Base-by-base conservation (phyloP, 2,113 vertebrate genomes). In the Psammodynastes pulverulentus region DNA sequence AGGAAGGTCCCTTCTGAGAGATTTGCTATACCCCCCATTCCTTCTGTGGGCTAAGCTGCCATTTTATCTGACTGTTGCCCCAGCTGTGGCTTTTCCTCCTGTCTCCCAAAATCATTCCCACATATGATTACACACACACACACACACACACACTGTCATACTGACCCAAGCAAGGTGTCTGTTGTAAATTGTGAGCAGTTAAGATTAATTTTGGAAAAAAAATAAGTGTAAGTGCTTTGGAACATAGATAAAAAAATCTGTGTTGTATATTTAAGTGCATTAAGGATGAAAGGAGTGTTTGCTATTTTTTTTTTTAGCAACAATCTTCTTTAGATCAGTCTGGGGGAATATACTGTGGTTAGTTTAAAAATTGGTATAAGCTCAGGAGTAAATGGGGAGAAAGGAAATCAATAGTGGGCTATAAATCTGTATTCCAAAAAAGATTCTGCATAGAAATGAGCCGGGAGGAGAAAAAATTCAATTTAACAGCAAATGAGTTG, bases 381-480 rank as follows among this genome's bases (percentile, higher is more conserved):
- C 87, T 93, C 95, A 96, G 67, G 97, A 96, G 97, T 94, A 95
- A 95, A 96, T 79, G 93, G 86, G 88, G 93, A 93, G 88, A 93
- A 92, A 87, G 94, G 95, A 95, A 96, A 98, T 98, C 98, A 95
- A 98, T 98, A 97, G 94, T 96, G 95, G 97, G 96, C 97, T 98
- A 93, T 94, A 97, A 96, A 96, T 97, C 97, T 95, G 97, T 97
- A 98, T 98, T 97, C 97, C 95, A 95, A 96, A 97, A 97, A 96
- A 98, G 96, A 94, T 91, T 95, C 94, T 94, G 96, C 93, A 96
- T 97, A 94, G 96, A 95, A 97, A 95, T 97, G 96, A 94, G 56
- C 92, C 1, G 39, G 48, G 92, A 95, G 93, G 94, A 94, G 96
- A 90, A 86, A 92, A 86, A 97, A 97, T 98, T 98, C 97, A 98